phyloP scores from a whole-genome alignment of 2,888 invertebrate species.

The Noctua fimbriata region DNA sequence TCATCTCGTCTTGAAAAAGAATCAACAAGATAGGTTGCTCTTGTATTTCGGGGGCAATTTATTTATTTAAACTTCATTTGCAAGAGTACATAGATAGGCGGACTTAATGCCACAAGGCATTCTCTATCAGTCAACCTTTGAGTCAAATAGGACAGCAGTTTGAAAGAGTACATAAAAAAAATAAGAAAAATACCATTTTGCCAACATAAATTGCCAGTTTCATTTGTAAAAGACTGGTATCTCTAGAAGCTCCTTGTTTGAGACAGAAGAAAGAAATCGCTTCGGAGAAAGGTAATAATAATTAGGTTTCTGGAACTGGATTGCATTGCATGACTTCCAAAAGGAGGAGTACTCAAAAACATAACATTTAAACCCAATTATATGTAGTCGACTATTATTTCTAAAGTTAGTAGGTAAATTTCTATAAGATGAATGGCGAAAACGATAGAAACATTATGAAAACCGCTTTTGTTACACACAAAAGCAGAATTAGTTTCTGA shows the following conservation, averaged over 20 bases:
- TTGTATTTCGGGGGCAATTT: constrained; percentile 28
- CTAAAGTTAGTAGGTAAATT: neutral
- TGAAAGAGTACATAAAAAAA: no score
- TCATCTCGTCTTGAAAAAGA: constrained; percentile 43
- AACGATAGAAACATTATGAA: neutral
- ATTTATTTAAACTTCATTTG: no score
- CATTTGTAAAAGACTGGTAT: constrained; percentile 16
- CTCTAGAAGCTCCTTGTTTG: neutral
- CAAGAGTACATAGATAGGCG: no score
- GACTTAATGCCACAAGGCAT: no score
- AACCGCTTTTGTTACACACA: neutral
- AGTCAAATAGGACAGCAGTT: no score
- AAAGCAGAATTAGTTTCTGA: neutral
- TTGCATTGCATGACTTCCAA: no score
- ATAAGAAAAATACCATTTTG: no score
- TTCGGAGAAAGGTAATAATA: neutral
- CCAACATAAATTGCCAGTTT: no score
- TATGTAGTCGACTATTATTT: no score
- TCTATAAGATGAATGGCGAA: neutral
- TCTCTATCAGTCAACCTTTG: no score
- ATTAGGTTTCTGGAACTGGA: constrained; percentile 5
- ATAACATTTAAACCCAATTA: no score
- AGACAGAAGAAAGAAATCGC: neutral
- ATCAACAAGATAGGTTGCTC: neutral
- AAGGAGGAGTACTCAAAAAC: no score